Base-by-base conservation (phyloP, 2,797 vertebrate species). In the Dromococcyx pavoninus region DNA sequence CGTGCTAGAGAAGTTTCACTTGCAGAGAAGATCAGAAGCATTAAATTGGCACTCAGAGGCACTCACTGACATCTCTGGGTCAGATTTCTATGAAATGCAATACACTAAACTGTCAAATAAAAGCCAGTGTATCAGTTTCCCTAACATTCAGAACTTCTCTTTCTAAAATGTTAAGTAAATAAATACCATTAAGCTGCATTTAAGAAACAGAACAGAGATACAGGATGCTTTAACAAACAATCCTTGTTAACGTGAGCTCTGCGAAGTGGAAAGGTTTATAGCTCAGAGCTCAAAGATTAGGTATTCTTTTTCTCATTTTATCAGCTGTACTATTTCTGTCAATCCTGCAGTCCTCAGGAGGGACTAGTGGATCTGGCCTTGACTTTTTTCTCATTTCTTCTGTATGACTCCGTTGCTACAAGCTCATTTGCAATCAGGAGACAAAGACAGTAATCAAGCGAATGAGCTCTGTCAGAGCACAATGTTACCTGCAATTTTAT, bases 381-480 rank as follows among this genome's bases (percentile, higher is more conserved):
- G 44, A 85, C 5, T 32, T 78, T 77, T 92, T 87, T 85, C 58
- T 94, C 53, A 61, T 89, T 88, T 87, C 73, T 93, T 93, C 93
- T 67, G 12, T 27, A 39, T 35, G 11, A 14, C 22, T 94, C 90
- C 91, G 80, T 83, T 94, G 66, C 91, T 84, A 66, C 53, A 72
- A 86, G 67, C 58, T 89, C 86, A 90, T 95, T 95, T 92, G 30
- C 79, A 88, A 86, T 73, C 73, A 66, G 46, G 61, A 86, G 50
- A 69, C 84, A 78, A 89, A 91, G 92, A 77, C 17, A 27, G 74
- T 35, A 92, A 96, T 94, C 79, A 95, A 85, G 60, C 2, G 4
- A 84, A 91, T 13, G 39, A 76, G 56, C 67, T 77, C 58, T 69
- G 70, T 48, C n/a, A 60, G 72, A 77, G 69, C 17, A 86, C 46